phyloP scores from a whole-genome alignment of 1,140 invertebrate genomes.

The Trichogramma pretiosum region DNA sequence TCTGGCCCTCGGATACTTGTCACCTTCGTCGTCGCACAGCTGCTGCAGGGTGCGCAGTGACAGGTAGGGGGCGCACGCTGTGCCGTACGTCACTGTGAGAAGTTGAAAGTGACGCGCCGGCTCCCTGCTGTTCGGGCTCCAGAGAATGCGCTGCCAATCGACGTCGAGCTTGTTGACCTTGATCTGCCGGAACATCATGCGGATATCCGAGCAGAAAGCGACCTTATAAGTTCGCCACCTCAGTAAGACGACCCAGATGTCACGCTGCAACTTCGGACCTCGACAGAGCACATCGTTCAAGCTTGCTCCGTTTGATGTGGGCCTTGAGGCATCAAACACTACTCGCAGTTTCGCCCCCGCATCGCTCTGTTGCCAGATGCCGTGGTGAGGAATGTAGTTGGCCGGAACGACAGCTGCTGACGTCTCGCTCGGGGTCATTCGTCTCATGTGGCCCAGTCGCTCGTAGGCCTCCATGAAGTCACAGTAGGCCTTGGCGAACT shows the following conservation, averaged over 20 bases:
- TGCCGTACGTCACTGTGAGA: too few species aligned
- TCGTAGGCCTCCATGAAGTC: too few species aligned
- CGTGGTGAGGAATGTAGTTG: neutral
- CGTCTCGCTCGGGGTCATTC: too few species aligned
- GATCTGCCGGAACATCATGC: neutral
- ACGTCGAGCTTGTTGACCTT: neutral
- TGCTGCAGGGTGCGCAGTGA: neutral
- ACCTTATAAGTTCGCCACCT: neutral
- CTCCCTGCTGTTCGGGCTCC: neutral
- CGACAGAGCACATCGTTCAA: too few species aligned
- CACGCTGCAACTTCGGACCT: neutral
- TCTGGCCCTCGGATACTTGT: neutral
- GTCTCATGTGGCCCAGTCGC: too few species aligned
- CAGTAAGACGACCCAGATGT: neutral
- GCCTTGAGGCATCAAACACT: neutral
- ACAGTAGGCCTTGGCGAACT: too few species aligned
- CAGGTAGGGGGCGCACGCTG: too few species aligned
- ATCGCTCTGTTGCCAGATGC: neutral
- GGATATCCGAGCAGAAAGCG: neutral
- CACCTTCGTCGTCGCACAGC: neutral
- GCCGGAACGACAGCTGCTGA: neutral
- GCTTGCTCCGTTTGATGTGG: neutral
- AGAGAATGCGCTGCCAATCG: too few species aligned
- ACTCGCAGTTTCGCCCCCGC: neutral
- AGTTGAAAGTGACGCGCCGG: neutral